phyloP scores from a whole-genome alignment of 2,888 invertebrate species.

The Brenthis hecate region DNA sequence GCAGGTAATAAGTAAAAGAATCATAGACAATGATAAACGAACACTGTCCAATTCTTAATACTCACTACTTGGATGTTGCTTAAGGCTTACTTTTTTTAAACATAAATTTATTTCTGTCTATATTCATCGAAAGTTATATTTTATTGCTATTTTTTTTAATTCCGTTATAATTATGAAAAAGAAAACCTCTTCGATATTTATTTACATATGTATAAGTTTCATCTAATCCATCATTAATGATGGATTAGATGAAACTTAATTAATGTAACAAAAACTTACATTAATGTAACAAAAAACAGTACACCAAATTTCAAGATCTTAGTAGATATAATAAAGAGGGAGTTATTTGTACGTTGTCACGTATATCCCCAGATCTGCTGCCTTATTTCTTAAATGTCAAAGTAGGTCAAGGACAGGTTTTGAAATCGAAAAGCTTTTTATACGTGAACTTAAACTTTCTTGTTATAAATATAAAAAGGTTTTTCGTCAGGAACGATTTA shows the following conservation, averaged over 20 bases:
- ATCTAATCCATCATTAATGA: constrained; percentile 11
- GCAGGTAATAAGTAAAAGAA: constrained; percentile 16
- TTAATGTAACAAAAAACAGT: neutral
- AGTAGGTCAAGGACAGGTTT: constrained; percentile 10
- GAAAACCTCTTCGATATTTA: neutral
- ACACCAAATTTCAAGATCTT: neutral
- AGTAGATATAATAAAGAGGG: neutral
- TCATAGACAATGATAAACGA: too few relatives aligned
- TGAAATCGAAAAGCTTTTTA: neutral
- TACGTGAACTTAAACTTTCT: neutral
- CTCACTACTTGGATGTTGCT: too few relatives aligned
- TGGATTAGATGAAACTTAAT: too few relatives aligned
- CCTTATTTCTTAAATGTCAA: constrained; percentile 4
- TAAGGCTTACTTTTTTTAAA: too few relatives aligned
- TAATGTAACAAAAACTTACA: too few relatives aligned
- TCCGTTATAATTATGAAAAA: neutral
- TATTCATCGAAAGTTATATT: neutral
- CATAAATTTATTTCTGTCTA: too few relatives aligned
- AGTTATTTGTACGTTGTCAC: constrained; percentile 6
- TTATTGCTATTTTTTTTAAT: neutral
- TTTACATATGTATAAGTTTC: neutral
- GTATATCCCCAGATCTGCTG: neutral
- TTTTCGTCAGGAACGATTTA: neutral
- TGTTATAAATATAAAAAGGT: neutral
- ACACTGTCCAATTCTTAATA: too few relatives aligned